phyloP scores from a whole-genome alignment of 2,113 vertebrate species.

The Salvelinus fontinalis region DNA sequence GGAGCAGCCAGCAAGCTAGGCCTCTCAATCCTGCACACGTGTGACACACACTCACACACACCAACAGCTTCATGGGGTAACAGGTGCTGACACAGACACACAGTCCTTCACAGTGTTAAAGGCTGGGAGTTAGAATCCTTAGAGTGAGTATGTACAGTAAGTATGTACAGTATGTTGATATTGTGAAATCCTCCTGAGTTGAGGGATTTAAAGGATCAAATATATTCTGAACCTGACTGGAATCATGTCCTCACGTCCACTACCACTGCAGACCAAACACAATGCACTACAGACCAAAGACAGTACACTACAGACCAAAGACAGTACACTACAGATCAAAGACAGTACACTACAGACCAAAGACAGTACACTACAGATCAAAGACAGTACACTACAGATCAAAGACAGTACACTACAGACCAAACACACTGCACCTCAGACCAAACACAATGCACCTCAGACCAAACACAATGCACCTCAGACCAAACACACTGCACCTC shows the following conservation, averaged over 20 bases:
- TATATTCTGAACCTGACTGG: background rate
- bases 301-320: no score
- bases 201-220: background rate
- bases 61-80: background rate
- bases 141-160: background rate
- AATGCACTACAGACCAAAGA: no score
- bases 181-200: no score
- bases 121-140: background rate
- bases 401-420: no score
- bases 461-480: fast-evolving
- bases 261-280: background rate
- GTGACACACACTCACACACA: background rate
- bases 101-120: background rate
- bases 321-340: no score
- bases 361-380: no score
- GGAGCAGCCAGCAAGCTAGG: background rate
- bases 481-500: no score
- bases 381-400: no score
- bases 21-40: background rate
- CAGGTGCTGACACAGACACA: background rate
- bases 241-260: background rate
- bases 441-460: no score
- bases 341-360: no score
- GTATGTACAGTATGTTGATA: background rate
- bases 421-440: no score